These are phyloP conservation scores for Oreochromis niloticus DNA, from an alignment of 2,113 vertebrate species.

Conservation along the genomic window DNA sequence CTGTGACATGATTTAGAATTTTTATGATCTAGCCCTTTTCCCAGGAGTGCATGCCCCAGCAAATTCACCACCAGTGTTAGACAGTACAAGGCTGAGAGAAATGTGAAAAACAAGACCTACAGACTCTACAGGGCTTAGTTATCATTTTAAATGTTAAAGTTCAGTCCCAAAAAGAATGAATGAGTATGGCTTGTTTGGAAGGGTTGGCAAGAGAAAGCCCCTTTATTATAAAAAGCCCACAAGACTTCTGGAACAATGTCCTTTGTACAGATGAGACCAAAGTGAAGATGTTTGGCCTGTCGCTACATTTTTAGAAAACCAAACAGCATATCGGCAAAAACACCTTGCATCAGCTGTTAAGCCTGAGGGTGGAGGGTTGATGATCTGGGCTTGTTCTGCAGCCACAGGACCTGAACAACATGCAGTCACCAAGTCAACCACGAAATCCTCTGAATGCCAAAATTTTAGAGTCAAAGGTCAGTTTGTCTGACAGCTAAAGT, in stretches of 20 bases:
- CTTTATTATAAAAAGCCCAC: not conserved
- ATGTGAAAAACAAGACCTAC: not conserved
- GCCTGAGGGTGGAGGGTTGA: not conserved
- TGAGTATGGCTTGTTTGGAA: not conserved
- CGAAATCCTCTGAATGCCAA: not conserved
- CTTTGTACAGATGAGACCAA: not conserved
- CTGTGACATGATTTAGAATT: not conserved
- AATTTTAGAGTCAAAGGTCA: not conserved
- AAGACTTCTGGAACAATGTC: not conserved
- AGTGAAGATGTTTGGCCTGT: not conserved
- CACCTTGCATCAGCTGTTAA: not conserved
- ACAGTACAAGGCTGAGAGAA: rapidly evolving
- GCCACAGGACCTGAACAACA: not conserved
- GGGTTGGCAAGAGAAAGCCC: not conserved
- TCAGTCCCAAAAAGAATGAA: not conserved
- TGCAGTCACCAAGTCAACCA: not conserved
- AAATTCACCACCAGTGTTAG: not conserved
- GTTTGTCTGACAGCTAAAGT: not conserved
- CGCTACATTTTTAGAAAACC: not conserved
- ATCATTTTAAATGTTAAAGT: not conserved
- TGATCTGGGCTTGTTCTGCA: not conserved
- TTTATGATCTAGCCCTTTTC: not conserved
- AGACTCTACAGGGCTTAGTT: not conserved
- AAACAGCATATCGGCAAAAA: not conserved
- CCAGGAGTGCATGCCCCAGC: not conserved